Percentiles rank a stretch among this genome's conserved stretches.
Conservation (phyloP, 2,113 vertebrate genomes). For the Cygnus buccinator region DNA sequence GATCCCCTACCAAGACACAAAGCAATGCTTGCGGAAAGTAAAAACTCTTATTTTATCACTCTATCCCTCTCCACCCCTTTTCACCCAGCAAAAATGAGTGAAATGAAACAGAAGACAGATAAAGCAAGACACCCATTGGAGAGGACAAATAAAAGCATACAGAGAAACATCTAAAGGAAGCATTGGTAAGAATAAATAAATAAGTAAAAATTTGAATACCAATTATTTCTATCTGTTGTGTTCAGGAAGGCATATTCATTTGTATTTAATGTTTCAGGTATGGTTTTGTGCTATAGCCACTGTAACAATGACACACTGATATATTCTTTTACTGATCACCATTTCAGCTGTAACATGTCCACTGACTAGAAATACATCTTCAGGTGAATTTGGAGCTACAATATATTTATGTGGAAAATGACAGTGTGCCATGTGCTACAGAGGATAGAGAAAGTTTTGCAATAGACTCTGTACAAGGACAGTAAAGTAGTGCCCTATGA, state of each 20-base stretch:
- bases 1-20: neutral
- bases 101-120: neutral
- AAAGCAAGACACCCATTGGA: neutral
- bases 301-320: neutral
- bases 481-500: rapidly evolving
- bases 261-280: neutral
- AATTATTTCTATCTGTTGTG: neutral
- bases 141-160: neutral
- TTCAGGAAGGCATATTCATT: neutral
- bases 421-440: neutral
- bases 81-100: neutral
- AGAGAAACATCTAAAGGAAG: neutral
- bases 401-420: neutral
- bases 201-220: neutral
- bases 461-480: neutral
- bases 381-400: neutral
- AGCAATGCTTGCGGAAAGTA: neutral
- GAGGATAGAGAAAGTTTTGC: neutral
- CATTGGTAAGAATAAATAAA: neutral
- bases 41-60: neutral
- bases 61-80: neutral
- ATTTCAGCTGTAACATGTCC: neutral
- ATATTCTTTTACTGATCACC: neutral
- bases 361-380: neutral
- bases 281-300: neutral